These are phyloP conservation scores for Formicarius rufipectus DNA, from an alignment of 2,113 vertebrate genomes.

Conservation along the genomic window DNA sequence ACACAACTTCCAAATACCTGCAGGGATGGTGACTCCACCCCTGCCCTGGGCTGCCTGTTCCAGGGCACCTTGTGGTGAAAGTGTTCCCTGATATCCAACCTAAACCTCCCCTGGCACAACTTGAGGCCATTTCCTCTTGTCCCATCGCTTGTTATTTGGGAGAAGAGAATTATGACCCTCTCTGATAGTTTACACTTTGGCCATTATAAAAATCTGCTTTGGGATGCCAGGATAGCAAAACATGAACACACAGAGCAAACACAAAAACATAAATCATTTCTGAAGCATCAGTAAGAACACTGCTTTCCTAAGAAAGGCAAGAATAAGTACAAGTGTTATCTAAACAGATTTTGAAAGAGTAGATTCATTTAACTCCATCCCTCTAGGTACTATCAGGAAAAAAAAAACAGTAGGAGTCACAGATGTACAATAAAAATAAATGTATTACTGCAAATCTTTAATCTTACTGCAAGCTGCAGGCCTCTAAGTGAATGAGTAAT, in stretches of 20 bases:
- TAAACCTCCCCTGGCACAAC: background rate
- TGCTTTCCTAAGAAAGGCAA: background rate
- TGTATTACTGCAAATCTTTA: constrained; percentile 1
- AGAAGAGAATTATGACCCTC: background rate
- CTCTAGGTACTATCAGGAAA: background rate
- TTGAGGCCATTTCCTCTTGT: background rate
- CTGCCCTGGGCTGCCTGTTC: no score
- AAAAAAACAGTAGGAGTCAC: background rate
- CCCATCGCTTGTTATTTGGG: rapidly evolving
- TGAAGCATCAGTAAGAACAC: background rate
- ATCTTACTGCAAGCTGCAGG: constrained; percentile 10
- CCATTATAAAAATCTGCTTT: background rate
- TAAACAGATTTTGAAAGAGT: background rate
- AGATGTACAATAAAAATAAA: constrained; percentile 18
- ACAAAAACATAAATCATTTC: background rate
- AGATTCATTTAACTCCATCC: background rate
- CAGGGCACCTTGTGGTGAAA: no score
- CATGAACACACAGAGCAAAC: background rate
- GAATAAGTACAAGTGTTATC: background rate
- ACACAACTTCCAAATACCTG: no score
- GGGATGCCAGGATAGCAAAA: background rate
- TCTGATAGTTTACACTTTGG: background rate
- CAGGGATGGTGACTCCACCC: no score
- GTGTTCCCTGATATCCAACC: rapidly evolving
- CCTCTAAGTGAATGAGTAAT: background rate